Base-by-base conservation (phyloP, 2,888 invertebrate species). In the Chirona hameri region DNA sequence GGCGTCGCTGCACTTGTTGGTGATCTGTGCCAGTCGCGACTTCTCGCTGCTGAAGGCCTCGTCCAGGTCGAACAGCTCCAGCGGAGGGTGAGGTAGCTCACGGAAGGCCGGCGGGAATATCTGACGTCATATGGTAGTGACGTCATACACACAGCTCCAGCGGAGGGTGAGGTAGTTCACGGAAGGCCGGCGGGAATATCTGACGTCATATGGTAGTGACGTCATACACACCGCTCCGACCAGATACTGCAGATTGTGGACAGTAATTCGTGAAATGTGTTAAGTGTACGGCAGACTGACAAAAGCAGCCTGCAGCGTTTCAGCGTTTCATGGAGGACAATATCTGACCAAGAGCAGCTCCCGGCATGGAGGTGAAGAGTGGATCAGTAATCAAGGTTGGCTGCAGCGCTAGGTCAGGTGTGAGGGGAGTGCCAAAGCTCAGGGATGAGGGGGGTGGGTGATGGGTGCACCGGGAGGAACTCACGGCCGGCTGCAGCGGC, bases 1-100 rank as follows among this genome's bases (percentile, higher is more conserved):
- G 83, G 92, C 93, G 83, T 94, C 93, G 69, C 90, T 89, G 87
- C 95, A 95, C 87, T 95, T 95, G 86, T 95, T 95, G 0, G 95
- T 93, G 79, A 95, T 91, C 85, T 98, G 94, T 0, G 98, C 96
- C 81, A 99, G 90, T 86, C 96, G 93, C 0, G 95, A 93, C 85
- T 95, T 92, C 86, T 97, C 95, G 0, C 98, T 96, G 87, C 98
- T 98, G 88, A 98, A 97, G 24, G 96, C 97, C 87, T 99, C 99
- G 88, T 99, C 99, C 84, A 99, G 89, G 88, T 99, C 99, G 88
- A 96, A 99, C 21, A 99, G 90, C 87, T 99, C 99, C 84, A 99
- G 89, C 0, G 94, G 93, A 0, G 99, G 99, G 0, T 96, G 94
- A 2, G 95, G 93, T 46, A 97, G 91, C 88, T 98, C 98, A 86